Evolutionary conservation across 1,140 invertebrate genomes (phyloP), one percentile per base, ranked within the genome.

Genomic region (Pomacea maculata): DNA sequence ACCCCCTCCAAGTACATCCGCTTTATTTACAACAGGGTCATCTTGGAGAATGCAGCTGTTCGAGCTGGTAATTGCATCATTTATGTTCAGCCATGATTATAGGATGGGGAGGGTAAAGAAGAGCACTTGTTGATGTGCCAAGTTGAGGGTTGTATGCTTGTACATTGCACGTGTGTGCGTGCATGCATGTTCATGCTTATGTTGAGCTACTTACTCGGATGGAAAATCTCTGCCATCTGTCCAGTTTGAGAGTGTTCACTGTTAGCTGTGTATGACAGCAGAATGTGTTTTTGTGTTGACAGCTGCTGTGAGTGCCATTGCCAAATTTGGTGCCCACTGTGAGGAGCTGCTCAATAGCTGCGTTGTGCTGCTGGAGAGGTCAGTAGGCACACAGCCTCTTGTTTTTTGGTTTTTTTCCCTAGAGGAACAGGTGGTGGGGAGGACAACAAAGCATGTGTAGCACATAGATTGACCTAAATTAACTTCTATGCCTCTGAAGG

Each of bases 1-100:
- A 96, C 97, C 83, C 98, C 99, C 0, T 96, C 97, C 0, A 95
- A 95, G 83, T 99, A 99, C 89, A 99, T 99, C 85, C 94, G 99
- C 8, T 99, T 98, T 88, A 99, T 99, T 86, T 99, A 99, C 90
- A 99, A 99, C 91, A 94, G 99, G 71, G 97, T 99, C 0, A 99
- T 99, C 83, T 92, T 99, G 61, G 99, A 99, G 88, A 97, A 96
- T 88, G 96, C 98, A 0, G 95, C 97, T 63, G 97, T 99, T 0
- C 93, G 97, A 68, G 97, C 97, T 0, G 90, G 91, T 92, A 84
- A 83, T 80, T 79, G 70, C 29, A n/a, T 34, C 45, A 29, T 57
- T 17, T 29, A 45, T 67, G 10, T 54, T 45, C 25, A 67, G 25
- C 25, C 65, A 67, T 34, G 34, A 45, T 45, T 45, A 45, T 6